These are phyloP conservation scores for Crotalus tigris DNA, from an alignment of 2,113 vertebrate species.

Conservation along the genomic window DNA sequence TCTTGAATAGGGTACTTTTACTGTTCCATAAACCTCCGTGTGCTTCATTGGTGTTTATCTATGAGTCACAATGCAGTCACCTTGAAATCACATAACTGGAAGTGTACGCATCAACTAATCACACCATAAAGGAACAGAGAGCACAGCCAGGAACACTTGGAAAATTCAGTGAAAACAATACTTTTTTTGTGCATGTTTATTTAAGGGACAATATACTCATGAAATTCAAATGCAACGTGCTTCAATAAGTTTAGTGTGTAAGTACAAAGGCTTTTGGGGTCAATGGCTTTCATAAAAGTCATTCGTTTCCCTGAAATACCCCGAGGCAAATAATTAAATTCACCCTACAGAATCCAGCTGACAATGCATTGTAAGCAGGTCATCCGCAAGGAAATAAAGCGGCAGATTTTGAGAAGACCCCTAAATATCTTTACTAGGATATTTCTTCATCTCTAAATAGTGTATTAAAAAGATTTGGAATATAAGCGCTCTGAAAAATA, in stretches of 20 bases:
- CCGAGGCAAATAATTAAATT: slow-evolving; percentile 10
- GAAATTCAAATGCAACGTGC: background rate
- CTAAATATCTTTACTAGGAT: background rate
- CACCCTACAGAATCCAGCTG: background rate
- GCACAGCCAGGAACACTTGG: background rate
- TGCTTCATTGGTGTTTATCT: background rate
- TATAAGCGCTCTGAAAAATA: background rate
- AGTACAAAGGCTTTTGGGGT: background rate
- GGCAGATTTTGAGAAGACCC: background rate
- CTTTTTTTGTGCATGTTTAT: background rate
- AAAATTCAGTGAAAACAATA: background rate
- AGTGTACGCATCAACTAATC: background rate
- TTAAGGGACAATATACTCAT: background rate
- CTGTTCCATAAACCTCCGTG: background rate
- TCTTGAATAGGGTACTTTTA: background rate
- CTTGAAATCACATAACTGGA: background rate
- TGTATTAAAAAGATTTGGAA: background rate
- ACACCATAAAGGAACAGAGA: background rate
- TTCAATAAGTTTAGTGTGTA: slow-evolving; percentile 11
- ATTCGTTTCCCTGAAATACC: background rate
- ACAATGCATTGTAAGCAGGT: background rate
- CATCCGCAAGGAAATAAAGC: background rate
- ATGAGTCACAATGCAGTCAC: background rate
- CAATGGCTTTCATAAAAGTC: background rate
- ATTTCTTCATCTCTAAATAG: background rate